Evolutionary conservation across 2,113 vertebrate genomes (phyloP), one percentile per base, ranked within the genome.

Genomic region (Pangasianodon hypophthalmus): DNA sequence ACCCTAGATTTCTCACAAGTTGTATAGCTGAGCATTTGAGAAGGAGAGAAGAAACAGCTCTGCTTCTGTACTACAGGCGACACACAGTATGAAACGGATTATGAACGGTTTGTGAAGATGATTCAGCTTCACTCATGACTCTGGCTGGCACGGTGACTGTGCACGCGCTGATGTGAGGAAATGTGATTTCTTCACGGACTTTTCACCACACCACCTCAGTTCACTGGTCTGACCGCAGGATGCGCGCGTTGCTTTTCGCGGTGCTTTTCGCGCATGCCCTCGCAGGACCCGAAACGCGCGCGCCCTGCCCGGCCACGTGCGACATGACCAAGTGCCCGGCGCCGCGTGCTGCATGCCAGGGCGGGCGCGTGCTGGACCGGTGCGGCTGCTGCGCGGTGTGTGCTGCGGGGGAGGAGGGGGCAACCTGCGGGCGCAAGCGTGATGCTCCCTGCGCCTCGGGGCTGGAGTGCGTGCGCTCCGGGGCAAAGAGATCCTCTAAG

Each of bases 371-470:
- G 56, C 41, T 62, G 56, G 97, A 98, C 77, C 84, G 24, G 62
- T 86, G 84, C 92, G 96, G 96, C 96, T 99, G 98, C 95, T 99
- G 98, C 94, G 94, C 97, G 89, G 96, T 97, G 91, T 99, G 98
- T 83, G 96, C 97, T 0, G 96, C 96, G 26, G 92, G 95, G 46
- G 16, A 4, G 13, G 97, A 98, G 91, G 97, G 97, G 0, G 97
- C 97, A 77, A 92, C 95, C 3, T 99, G 98, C 90, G 97, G 97
- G 54, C 94, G 96, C 75, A 94, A 95, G 1, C 92, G 92, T 91
- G 96, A 6, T 96, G 96, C 0, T 98, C 97, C 91, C 97, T 97
- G 60, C 97, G 97, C 50, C 29, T 16, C 62, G 19, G 96, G 97
- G 79, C 91, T 98, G 90, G 96, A 97, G 94, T 98, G 98, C 92